Base-by-base conservation (phyloP, 2,797 vertebrate species). In the Neostethus bicornis region DNA sequence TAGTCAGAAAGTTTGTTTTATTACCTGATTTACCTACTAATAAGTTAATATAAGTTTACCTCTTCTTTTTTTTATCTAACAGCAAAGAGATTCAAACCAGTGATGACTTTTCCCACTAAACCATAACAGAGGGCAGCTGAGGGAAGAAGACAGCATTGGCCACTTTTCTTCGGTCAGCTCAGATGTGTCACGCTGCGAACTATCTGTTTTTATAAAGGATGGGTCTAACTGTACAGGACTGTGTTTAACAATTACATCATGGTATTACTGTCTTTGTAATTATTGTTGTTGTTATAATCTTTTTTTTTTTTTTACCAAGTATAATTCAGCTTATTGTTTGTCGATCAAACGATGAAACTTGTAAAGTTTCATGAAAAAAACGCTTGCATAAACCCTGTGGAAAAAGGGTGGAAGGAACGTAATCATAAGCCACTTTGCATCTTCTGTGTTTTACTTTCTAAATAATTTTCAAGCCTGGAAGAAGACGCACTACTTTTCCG, bases 211-310 rank as follows among this genome's bases (percentile, higher is more conserved):
- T n/a, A n/a, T n/a, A 52, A 67, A 75, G 67, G 79, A 89, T 68
- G 81, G 83, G 88, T 83, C 89, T 87, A 87, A 87, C 86, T 92
- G 90, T 91, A 92, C 87, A 92, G 90, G 90, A 92, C 91, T 91
- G 79, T 83, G 81, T 90, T 91, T 85, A 90, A 88, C 89, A 91
- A 89, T 89, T 90, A 88, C 84, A 83, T 85, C 86, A 89, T 63
- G 81, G 87, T 89, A 84, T 87, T 89, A 85, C 87, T 77, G 84
- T 90, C 77, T 85, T 83, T 87, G 85, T 91, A 86, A 89, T 91
- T 86, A 88, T 88, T 86, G 82, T 85, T 86, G 83, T 92, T 87
- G 81, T 87, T 89, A 82, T 90, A 85, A 80, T 87, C 60, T 34
- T 51, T 45, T 24, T 20, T 76, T 72, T 70, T 86, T 90, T 91